Percentiles rank a stretch among this genome's conserved stretches.
Evolutionary conservation across 2,888 invertebrate genomes (phyloP).

Genomic region (Celastrina argiolus): DNA sequence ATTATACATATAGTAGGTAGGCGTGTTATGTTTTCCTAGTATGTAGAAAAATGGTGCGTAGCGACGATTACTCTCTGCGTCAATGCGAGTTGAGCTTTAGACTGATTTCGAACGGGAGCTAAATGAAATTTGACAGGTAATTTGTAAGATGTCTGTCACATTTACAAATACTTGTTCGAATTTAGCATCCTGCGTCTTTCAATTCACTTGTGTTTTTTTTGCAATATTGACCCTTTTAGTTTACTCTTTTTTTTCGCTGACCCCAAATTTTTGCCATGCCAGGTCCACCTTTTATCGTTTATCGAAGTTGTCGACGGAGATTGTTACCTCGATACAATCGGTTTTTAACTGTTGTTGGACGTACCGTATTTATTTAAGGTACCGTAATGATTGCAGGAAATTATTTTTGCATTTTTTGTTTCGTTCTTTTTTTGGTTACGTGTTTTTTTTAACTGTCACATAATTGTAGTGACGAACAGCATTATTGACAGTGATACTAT

Average conservation of each 20-base stretch:
- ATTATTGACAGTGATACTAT: no score
- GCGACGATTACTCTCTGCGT: no score
- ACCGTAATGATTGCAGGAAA: constrained; percentile 13
- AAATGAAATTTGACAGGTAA: neutral
- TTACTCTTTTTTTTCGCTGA: neutral
- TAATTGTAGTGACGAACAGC: no score
- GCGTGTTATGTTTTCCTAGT: no score
- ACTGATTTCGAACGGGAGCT: neutral
- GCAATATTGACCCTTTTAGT: neutral
- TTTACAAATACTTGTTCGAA: neutral
- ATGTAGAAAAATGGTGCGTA: no score
- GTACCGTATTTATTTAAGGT: constrained; percentile 9
- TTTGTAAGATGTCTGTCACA: neutral
- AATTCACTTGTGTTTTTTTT: neutral
- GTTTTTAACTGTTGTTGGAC: constrained; percentile 7
- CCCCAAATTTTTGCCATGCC: neutral
- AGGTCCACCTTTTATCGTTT: neutral
- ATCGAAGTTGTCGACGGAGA: neutral
- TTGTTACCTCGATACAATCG: constrained; percentile 3
- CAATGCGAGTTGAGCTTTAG: no score
- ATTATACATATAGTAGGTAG: no score
- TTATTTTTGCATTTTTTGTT: constrained; percentile 11
- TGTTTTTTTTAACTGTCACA: neutral
- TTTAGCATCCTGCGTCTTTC: neutral
- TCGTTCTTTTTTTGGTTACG: neutral